Evolutionary conservation across 2,797 vertebrate genomes (phyloP).

Genomic region (Todus mexicanus): DNA sequence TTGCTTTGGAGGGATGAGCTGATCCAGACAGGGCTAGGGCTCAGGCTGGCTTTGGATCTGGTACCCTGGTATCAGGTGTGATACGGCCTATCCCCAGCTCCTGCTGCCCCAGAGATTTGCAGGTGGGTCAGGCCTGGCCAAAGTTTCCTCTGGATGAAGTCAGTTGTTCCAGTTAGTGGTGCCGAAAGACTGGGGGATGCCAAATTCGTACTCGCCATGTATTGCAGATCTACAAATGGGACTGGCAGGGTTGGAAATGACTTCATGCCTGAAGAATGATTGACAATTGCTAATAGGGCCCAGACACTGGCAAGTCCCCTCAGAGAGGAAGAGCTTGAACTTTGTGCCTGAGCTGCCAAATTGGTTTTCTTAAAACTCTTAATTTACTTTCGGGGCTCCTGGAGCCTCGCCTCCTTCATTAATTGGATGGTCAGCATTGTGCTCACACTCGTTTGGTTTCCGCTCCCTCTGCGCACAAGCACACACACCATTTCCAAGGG

Average conservation of each 20-base stretch:
- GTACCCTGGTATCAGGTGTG: background rate
- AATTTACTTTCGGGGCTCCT: conserved; percentile 27
- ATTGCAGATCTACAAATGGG: background rate
- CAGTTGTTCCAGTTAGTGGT: background rate
- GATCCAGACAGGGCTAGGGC: background rate
- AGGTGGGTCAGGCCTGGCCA: background rate
- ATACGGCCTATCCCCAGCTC: background rate
- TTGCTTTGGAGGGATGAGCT: background rate
- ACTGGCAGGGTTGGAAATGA: conserved; percentile 36
- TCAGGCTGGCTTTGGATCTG: background rate
- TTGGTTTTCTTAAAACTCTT: conserved; percentile 44
- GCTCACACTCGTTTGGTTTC: background rate
- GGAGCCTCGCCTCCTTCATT: background rate
- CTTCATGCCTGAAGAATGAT: background rate
- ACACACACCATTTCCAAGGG: background rate
- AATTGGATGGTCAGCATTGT: conserved; percentile 41
- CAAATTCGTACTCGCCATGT: background rate
- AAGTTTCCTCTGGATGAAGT: conserved; percentile 23
- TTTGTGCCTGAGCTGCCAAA: conserved; percentile 44
- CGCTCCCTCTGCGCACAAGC: background rate
- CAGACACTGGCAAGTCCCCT: conserved; percentile 10
- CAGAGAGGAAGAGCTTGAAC: background rate
- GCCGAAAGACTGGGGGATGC: background rate
- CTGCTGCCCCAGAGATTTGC: background rate
- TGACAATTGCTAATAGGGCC: conserved; percentile 50